Evolutionary conservation across 2,797 vertebrate species (phyloP).

Genomic region (Trichosurus vulpecula): DNA sequence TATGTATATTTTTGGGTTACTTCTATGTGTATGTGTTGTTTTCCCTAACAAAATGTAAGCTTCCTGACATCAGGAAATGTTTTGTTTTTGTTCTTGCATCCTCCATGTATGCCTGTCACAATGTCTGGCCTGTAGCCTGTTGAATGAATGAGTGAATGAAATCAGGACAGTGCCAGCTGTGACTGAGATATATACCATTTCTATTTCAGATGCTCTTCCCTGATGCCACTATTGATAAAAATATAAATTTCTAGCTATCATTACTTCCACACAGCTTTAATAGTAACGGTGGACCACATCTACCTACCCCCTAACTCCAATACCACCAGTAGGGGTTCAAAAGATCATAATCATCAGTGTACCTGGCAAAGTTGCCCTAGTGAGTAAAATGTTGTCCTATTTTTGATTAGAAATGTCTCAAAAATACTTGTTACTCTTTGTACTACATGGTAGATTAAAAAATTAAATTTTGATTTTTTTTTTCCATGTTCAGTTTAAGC

Average conservation of each 20-base stretch:
- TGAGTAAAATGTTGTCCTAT: conserved; percentile 24
- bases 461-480: conserved; percentile 49
- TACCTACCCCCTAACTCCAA: not conserved
- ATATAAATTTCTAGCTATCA: not conserved
- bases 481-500: conserved; percentile 41
- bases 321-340: not conserved
- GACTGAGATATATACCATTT: not conserved
- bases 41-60: not conserved
- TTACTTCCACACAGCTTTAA: not conserved
- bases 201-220: not conserved
- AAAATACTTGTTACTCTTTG: conserved; percentile 42
- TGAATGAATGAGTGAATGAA: not conserved
- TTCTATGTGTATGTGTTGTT: not conserved
- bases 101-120: not conserved
- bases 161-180: not conserved
- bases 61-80: not conserved
- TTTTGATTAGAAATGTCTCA: conserved; percentile 25
- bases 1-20: not conserved
- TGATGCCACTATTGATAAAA: not conserved
- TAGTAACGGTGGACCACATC: not conserved
- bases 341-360: not conserved
- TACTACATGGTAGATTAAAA: conserved; percentile 45
- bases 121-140: not conserved
- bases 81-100: not conserved
- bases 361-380: not conserved